Conservation (phyloP, 30 jellyfish, hydroid and myxozoan species). For the Nemopilema nomurai region DNA sequence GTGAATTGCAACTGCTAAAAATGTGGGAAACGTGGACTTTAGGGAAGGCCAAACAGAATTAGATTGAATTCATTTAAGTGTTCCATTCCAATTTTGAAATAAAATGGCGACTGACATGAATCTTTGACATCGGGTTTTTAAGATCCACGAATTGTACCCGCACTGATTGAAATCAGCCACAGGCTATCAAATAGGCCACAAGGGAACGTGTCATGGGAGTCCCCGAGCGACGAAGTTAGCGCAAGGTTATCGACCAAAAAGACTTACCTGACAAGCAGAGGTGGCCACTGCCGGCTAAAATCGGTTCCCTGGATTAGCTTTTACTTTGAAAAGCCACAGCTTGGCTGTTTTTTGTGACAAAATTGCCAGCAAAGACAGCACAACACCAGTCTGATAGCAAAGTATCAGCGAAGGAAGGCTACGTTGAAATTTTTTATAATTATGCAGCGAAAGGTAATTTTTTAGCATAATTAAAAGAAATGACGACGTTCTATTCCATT, state of each 20-base stretch:
- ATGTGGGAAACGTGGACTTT: too few relatives aligned
- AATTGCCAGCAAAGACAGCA: neutral
- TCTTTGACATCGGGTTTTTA: neutral
- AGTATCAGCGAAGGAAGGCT: constrained; percentile 43
- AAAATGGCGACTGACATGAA: too few relatives aligned
- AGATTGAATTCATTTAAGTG: too few relatives aligned
- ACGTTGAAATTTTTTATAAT: constrained; percentile 24
- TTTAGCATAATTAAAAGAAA: neutral
- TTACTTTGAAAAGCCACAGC: constrained; percentile 80
- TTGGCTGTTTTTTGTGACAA: constrained; percentile 74
- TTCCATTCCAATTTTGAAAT: too few relatives aligned
- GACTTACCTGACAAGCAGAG: constrained; percentile 90
- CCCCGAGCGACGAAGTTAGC: constrained; percentile 17
- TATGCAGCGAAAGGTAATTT: neutral
- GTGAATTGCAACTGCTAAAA: too few relatives aligned
- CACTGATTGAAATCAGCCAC: constrained; percentile 56
- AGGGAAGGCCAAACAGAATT: too few relatives aligned
- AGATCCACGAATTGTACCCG: constrained; percentile 21
- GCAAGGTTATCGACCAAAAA: neutral
- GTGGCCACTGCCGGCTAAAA: constrained; percentile 95
- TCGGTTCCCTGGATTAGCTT: constrained; percentile 94
- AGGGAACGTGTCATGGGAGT: constrained; percentile 54
- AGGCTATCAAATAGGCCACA: constrained; percentile 65
- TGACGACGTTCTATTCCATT: constrained; percentile 8
- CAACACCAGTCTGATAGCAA: constrained; percentile 14